phyloP scores from a whole-genome alignment of 2,888 invertebrate genomes.

The Eurytoma californica region DNA sequence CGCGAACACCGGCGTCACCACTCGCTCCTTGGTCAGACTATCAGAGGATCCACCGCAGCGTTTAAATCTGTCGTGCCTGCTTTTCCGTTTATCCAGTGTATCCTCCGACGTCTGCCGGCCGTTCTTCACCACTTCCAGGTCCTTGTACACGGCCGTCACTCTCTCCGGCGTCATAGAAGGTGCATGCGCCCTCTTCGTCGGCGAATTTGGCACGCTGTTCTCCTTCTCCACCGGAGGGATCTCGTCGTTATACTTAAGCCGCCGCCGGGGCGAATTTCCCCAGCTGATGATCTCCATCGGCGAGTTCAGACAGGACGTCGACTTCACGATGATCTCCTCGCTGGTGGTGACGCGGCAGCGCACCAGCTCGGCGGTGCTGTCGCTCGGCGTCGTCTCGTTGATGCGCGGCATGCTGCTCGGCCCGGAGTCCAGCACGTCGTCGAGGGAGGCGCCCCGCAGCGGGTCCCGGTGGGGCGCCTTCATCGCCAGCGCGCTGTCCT shows the following conservation, averaged over 20 bases:
- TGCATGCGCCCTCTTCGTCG: constrained; percentile 65
- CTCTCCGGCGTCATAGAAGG: constrained; percentile 57
- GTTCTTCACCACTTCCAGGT: constrained; percentile 51
- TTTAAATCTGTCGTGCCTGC: constrained; percentile 63
- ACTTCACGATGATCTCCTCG: constrained; percentile 68
- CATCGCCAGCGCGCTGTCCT: constrained; percentile 55
- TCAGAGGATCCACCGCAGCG: constrained; percentile 69
- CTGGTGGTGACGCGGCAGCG: constrained; percentile 71
- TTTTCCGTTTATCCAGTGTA: constrained; percentile 63
- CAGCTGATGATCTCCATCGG: constrained; percentile 64
- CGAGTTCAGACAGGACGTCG: constrained; percentile 61
- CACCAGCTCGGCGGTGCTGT: constrained; percentile 65
- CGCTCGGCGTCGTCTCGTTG: constrained; percentile 59
- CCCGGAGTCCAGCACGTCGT: constrained; percentile 68
- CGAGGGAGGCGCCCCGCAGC: constrained; percentile 66
- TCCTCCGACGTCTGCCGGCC: constrained; percentile 67
- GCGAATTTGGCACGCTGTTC: constrained; percentile 66
- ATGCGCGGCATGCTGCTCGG: constrained; percentile 66
- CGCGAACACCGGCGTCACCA: constrained; percentile 48
- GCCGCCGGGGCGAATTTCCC: constrained; percentile 64
- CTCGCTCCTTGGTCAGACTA: constrained; percentile 61
- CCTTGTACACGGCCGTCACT: constrained; percentile 48
- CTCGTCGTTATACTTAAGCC: constrained; percentile 37
- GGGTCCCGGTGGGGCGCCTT: constrained; percentile 64
- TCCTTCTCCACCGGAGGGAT: neutral